A percentile compares a stretch with the other conserved stretches of the same genome.
These are phyloP conservation scores for Crematogaster levior DNA, from an alignment of 2,888 invertebrate species.

Conservation along the genomic window DNA sequence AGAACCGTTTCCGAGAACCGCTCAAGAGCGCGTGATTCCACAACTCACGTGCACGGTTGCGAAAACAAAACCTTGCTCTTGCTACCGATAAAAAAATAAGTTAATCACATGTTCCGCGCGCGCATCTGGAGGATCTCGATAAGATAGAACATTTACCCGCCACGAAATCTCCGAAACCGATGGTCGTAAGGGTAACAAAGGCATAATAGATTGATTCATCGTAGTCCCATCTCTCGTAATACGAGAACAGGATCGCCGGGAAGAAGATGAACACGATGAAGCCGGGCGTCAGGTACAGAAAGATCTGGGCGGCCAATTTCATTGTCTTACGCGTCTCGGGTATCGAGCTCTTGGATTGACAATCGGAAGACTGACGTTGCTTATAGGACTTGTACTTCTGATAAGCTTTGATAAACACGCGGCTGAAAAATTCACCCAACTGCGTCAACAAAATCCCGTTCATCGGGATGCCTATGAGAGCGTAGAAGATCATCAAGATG, in stretches of 20 bases:
- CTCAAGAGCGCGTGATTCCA: not conserved
- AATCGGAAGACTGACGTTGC: constrained; percentile 87
- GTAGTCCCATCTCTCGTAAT: constrained; percentile 95
- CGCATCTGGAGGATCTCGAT: constrained; percentile 18
- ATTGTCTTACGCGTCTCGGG: constrained; percentile 87
- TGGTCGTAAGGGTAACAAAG: constrained; percentile 94
- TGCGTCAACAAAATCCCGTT: constrained; percentile 89
- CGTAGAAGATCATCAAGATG: constrained; percentile 95
- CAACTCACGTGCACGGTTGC: not conserved
- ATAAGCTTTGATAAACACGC: constrained; percentile 90
- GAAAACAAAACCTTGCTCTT: constrained; percentile 10
- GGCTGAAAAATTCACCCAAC: constrained; percentile 94
- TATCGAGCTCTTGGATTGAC: constrained; percentile 75
- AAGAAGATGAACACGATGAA: constrained; percentile 94
- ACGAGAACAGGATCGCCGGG: constrained; percentile 93
- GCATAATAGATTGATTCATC: constrained; percentile 94
- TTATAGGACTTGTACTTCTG: constrained; percentile 92
- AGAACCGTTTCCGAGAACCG: not conserved
- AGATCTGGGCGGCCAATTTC: constrained; percentile 92
- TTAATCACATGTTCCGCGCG: constrained; percentile 13
- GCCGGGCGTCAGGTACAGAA: constrained; percentile 95
- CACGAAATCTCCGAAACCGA: constrained; percentile 97
- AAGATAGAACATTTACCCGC: constrained; percentile 88
- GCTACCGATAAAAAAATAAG: constrained; percentile 31
- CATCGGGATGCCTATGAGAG: constrained; percentile 94